Percentiles rank a stretch among this genome's conserved stretches.
Conservation (phyloP, 2,797 vertebrate species). For the Distichodus sexfasciatus region DNA sequence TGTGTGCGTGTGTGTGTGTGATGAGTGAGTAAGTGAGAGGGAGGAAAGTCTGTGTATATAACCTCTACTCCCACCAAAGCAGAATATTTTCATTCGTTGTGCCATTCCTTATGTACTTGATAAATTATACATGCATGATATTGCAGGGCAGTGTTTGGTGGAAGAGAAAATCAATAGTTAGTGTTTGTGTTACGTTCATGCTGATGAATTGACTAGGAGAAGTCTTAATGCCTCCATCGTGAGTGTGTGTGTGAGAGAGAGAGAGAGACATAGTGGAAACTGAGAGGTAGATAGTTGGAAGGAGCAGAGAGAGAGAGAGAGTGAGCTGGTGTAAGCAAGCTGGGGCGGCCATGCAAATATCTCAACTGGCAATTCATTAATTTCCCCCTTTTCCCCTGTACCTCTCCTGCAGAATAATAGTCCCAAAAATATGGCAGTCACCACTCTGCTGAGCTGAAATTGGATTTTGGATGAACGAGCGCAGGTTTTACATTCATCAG, state of each 20-base stretch:
- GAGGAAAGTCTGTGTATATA: not conserved
- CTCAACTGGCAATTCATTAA: constrained; percentile 42
- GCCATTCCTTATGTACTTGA: constrained; percentile 48
- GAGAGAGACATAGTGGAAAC: not conserved
- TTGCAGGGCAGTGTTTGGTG: constrained; percentile 20
- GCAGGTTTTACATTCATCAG: constrained; percentile 43
- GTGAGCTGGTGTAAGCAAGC: not conserved
- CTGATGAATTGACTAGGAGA: constrained; percentile 21
- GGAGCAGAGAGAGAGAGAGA: constrained; percentile 1
- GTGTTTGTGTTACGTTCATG: constrained; percentile 28
- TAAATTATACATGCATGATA: constrained; percentile 25
- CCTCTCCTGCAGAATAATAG: constrained; percentile 40
- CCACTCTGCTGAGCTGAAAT: constrained; percentile 34
- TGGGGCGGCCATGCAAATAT: constrained; percentile 41
- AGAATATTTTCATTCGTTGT: constrained; percentile 5
- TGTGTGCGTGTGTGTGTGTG: not conserved
- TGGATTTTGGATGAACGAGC: constrained; percentile 45
- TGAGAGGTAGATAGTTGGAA: not conserved
- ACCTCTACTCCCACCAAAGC: not conserved
- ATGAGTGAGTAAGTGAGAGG: not conserved
- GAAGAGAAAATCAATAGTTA: constrained; percentile 33
- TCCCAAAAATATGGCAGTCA: constrained; percentile 31
- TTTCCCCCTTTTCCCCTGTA: constrained; percentile 27
- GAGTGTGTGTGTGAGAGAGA: not conserved
- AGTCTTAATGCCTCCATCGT: constrained; percentile 7